A percentile compares a stretch with the other conserved stretches of the same genome.
phyloP scores from a whole-genome alignment of 2,797 vertebrate species.

The Lophotriccus pileatus region DNA sequence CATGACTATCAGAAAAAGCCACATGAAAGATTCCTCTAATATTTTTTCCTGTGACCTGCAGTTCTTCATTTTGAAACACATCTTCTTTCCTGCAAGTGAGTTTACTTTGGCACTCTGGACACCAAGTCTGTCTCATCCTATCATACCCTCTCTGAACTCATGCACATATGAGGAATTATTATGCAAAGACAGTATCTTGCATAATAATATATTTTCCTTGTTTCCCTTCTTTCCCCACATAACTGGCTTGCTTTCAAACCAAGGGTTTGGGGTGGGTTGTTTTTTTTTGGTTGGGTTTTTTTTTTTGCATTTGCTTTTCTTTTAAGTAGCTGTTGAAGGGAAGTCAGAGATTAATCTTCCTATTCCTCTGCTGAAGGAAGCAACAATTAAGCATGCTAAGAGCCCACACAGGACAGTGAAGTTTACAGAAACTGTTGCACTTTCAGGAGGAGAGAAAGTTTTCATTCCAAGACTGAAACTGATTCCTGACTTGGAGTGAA shows the following conservation, averaged over 20 bases:
- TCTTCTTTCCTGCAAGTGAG: neutral
- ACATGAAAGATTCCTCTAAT: neutral
- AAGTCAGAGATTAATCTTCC: neutral
- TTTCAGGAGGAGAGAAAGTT: neutral
- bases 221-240: neutral
- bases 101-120: neutral
- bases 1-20: neutral
- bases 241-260: neutral
- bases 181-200: neutral
- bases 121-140: neutral
- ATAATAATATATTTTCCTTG: neutral
- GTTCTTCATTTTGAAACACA: neutral
- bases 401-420: neutral
- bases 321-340: neutral
- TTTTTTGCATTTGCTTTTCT: neutral
- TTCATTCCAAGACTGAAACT: neutral
- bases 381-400: neutral
- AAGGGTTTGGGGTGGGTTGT: neutral
- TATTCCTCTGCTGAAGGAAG: neutral
- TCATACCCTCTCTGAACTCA: neutral
- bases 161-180: neutral
- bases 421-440: neutral
- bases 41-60: neutral
- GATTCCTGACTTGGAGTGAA: neutral
- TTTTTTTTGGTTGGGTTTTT: too few species aligned